Evolutionary conservation across 1,140 invertebrate genomes (phyloP).

Genomic region (Caerostris darwini): DNA sequence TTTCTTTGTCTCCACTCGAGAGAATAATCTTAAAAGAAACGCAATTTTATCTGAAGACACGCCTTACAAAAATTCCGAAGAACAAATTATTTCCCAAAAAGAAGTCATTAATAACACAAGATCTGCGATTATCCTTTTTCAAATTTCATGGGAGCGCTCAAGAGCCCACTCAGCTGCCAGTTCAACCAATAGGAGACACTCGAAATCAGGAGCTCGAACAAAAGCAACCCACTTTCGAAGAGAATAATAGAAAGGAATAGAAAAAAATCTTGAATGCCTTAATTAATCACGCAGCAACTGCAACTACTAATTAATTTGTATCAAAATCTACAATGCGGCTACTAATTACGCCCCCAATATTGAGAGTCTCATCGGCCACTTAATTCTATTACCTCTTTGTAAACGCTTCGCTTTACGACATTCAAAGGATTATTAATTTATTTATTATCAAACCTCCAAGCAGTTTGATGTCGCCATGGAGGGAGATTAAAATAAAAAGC

Average conservation of each 20-base stretch:
- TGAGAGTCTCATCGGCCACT: constrained; percentile 54
- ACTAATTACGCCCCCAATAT: constrained; percentile 65
- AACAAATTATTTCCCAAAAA: constrained; percentile 43
- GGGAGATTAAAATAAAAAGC: constrained; percentile 42
- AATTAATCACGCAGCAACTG: constrained; percentile 73
- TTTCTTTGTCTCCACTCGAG: constrained; percentile 26
- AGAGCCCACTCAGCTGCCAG: constrained; percentile 6
- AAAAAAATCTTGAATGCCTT: constrained; percentile 42
- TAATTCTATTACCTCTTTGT: constrained; percentile 70
- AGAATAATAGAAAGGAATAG: constrained; percentile 15
- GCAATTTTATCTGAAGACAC: constrained; percentile 10
- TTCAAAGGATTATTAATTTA: constrained; percentile 66
- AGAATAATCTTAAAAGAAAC: constrained; percentile 34
- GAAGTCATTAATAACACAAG: constrained; percentile 66
- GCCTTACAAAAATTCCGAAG: constrained; percentile 11
- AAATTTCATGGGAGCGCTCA: background rate
- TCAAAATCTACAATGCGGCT: constrained; percentile 40
- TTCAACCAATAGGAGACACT: constrained; percentile 33
- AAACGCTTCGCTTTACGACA: constrained; percentile 33
- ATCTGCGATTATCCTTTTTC: constrained; percentile 55
- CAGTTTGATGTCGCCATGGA: constrained; percentile 16
- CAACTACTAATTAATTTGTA: constrained; percentile 76
- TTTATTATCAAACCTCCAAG: constrained; percentile 36
- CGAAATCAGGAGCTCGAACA: constrained; percentile 48
- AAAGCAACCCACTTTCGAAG: constrained; percentile 16